These are phyloP conservation scores for Exephanes ischioxanthus DNA, from an alignment of 2,888 invertebrate species.

Conservation along the genomic window DNA sequence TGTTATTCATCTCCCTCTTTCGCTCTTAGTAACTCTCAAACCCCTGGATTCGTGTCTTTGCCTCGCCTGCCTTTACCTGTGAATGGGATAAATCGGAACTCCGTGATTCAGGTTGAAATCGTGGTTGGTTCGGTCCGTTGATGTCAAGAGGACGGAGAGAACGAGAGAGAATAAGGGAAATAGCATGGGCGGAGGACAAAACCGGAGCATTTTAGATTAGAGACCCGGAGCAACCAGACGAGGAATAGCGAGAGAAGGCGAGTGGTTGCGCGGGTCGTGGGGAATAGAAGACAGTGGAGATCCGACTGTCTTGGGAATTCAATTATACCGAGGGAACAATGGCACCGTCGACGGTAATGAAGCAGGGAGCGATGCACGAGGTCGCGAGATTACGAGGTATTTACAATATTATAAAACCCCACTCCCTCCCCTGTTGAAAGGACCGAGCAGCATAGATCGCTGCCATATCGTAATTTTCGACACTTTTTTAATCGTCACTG, in stretches of 20 bases:
- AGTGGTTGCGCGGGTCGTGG: constrained; percentile 26
- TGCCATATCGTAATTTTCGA: constrained; percentile 3
- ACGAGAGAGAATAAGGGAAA: constrained; percentile 42
- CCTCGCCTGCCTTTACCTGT: constrained; percentile 64
- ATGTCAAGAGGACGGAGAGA: constrained; percentile 36
- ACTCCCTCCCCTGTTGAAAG: constrained; percentile 29
- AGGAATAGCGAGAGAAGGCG: constrained; percentile 38
- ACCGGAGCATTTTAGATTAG: constrained; percentile 49
- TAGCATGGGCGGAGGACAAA: constrained; percentile 31
- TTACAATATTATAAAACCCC: constrained; percentile 77
- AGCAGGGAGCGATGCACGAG: constrained; percentile 74
- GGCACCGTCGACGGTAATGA: constrained; percentile 80
- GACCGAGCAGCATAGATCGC: neutral
- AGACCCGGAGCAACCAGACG: constrained; percentile 49
- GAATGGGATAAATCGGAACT: constrained; percentile 80
- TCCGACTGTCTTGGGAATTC: constrained; percentile 80
- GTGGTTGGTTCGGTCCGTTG: constrained; percentile 41
- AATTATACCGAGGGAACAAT: constrained; percentile 82
- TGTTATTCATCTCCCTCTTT: neutral
- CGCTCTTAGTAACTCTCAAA: neutral
- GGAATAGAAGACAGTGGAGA: constrained; percentile 38
- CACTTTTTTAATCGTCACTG: neutral
- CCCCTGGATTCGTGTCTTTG: neutral
- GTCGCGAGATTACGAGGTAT: constrained; percentile 80
- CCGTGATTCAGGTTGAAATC: constrained; percentile 76